Evolutionary conservation across 2,888 invertebrate genomes (phyloP).

Genomic region (Cinara cedri): DNA sequence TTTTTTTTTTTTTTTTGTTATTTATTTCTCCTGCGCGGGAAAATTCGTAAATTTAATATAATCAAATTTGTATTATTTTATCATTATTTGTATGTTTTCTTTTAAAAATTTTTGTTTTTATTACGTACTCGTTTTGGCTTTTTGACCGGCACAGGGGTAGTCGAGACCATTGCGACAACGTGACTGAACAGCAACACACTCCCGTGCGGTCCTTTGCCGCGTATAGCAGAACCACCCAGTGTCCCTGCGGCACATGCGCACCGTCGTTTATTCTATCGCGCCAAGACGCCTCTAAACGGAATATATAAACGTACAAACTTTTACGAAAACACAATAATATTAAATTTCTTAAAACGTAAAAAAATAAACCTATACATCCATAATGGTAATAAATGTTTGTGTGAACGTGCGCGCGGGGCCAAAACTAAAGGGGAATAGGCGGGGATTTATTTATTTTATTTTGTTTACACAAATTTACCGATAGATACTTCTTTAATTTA

Average conservation of each 20-base stretch:
- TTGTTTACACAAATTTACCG: too few species aligned
- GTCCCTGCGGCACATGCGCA: conserved; percentile 22
- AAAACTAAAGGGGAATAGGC: too few species aligned
- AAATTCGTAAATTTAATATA: background rate
- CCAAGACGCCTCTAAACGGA: conserved; percentile 1
- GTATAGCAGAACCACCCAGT: conserved; percentile 46
- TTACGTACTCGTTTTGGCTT: conserved; percentile 54
- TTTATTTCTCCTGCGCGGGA: background rate
- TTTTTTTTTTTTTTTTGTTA: background rate
- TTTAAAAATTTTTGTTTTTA: conserved; percentile 23
- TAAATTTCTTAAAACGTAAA: too few species aligned
- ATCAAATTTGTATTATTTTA: background rate
- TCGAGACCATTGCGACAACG: conserved; percentile 53
- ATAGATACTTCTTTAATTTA: too few species aligned
- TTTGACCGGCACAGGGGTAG: conserved; percentile 43
- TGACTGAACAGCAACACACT: conserved; percentile 34
- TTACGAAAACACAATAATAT: background rate
- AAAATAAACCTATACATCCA: too few species aligned
- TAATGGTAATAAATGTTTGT: too few species aligned
- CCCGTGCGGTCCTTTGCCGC: conserved; percentile 8
- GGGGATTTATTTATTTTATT: too few species aligned
- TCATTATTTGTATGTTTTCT: background rate
- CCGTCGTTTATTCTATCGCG: background rate
- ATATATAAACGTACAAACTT: background rate
- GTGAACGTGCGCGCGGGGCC: too few species aligned